These are phyloP conservation scores for Agriopis leucophaearia DNA, from an alignment of 2,888 invertebrate genomes.

Conservation along the genomic window DNA sequence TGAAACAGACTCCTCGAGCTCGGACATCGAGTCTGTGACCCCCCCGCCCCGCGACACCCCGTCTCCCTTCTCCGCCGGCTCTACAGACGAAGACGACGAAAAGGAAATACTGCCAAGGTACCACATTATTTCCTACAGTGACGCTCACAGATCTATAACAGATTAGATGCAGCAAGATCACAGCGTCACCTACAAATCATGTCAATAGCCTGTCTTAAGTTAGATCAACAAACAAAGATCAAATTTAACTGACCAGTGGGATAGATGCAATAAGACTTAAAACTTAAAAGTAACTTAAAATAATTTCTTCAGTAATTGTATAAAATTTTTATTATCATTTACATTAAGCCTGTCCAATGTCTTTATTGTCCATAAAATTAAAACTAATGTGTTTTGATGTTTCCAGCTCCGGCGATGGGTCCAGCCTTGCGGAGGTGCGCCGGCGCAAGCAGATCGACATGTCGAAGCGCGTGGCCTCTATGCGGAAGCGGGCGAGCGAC, in stretches of 20 bases:
- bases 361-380: neutral
- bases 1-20: constrained; percentile 57
- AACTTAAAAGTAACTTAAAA: too few relatives aligned
- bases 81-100: constrained; percentile 67
- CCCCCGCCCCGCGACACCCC: constrained; percentile 55
- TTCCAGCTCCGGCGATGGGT: constrained; percentile 1
- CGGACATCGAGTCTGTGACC: constrained; percentile 63
- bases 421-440: constrained; percentile 56
- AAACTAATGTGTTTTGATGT: neutral
- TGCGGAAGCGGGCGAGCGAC: constrained; percentile 89
- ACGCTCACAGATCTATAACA: too few relatives aligned
- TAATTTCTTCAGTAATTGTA: too few relatives aligned
- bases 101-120: constrained; percentile 53
- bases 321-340: too few relatives aligned
- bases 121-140: too few relatives aligned
- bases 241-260: too few relatives aligned
- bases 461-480: constrained; percentile 73
- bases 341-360: too few relatives aligned
- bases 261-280: too few relatives aligned
- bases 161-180: too few relatives aligned
- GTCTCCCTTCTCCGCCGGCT: constrained; percentile 55
- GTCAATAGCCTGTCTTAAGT: too few relatives aligned
- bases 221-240: too few relatives aligned
- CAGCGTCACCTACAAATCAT: too few relatives aligned
- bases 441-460: constrained; percentile 64